phyloP scores from a whole-genome alignment of 92 coral and sea anemone species.

The Ricordea florida region DNA sequence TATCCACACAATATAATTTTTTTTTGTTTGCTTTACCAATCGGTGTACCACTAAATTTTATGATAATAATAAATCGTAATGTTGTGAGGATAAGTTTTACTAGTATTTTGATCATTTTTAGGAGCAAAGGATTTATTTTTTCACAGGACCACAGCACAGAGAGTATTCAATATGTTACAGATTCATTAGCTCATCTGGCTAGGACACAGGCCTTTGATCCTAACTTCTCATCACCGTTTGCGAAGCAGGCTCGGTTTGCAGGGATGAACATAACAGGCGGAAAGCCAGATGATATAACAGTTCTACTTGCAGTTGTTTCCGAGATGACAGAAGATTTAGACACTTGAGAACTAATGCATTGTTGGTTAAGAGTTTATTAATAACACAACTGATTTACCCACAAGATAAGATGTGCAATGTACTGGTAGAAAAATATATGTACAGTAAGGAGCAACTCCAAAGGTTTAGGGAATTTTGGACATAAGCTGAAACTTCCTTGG shows the following conservation, averaged over 20 bases:
- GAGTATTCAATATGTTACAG: slow-evolving; percentile 81
- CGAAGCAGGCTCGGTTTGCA: slow-evolving; percentile 89
- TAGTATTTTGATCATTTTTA: background rate
- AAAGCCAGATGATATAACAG: slow-evolving; percentile 98
- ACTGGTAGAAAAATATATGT: no score
- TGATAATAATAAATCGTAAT: no score
- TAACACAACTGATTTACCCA: no score
- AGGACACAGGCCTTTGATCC: slow-evolving; percentile 81
- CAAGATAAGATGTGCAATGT: no score
- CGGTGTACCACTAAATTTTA: no score
- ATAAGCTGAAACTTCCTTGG: no score
- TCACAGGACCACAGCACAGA: slow-evolving; percentile 77
- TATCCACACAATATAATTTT: no score
- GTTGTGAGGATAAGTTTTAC: background rate
- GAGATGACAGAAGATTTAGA: slow-evolving; percentile 42
- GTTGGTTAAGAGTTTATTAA: no score
- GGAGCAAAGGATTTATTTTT: background rate
- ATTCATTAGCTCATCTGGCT: slow-evolving; percentile 84
- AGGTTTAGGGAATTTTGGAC: no score
- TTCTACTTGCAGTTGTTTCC: slow-evolving; percentile 86
- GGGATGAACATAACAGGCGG: slow-evolving; percentile 90
- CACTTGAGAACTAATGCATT: slow-evolving; percentile 1
- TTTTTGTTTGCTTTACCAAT: no score
- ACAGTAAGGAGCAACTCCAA: no score
- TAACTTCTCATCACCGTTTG: slow-evolving; percentile 88